Evolutionary conservation across 2,113 vertebrate species (phyloP).

Genomic region (Petrocephalus microphthalmus): DNA sequence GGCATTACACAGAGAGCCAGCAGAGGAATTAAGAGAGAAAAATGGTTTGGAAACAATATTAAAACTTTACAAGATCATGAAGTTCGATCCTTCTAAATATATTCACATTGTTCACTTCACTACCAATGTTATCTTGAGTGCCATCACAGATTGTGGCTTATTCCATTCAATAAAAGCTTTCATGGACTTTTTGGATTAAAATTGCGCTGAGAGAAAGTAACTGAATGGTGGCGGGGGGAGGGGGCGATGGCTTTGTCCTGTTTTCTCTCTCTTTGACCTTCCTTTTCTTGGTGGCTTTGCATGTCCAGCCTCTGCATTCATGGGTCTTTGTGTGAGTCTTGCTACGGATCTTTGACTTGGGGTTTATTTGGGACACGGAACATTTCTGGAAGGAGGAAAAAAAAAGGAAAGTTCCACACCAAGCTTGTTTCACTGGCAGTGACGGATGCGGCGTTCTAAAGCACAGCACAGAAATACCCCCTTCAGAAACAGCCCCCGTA

Average conservation of each 20-base stretch:
- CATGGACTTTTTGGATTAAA: neutral
- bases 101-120: neutral
- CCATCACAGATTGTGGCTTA: neutral
- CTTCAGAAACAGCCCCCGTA: constrained; percentile 15
- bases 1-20: neutral
- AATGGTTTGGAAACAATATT: neutral
- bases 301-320: neutral
- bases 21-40: neutral
- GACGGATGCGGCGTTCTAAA: constrained; percentile 26
- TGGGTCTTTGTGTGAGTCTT: constrained; percentile 17
- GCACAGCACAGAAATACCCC: constrained; percentile 21
- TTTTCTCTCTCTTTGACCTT: neutral
- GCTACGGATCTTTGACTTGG: neutral
- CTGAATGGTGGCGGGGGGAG: neutral
- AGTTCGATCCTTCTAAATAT: neutral
- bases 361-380: constrained; percentile 14
- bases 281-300: neutral
- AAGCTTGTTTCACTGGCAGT: constrained; percentile 24
- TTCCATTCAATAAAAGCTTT: neutral
- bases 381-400: neutral
- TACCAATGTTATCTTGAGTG: neutral
- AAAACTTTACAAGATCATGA: neutral
- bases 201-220: neutral
- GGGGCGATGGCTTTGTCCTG: neutral
- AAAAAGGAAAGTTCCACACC: constrained; percentile 9